phyloP scores from a whole-genome alignment of 2,113 vertebrate species.

The Mastomys natalensis region DNA sequence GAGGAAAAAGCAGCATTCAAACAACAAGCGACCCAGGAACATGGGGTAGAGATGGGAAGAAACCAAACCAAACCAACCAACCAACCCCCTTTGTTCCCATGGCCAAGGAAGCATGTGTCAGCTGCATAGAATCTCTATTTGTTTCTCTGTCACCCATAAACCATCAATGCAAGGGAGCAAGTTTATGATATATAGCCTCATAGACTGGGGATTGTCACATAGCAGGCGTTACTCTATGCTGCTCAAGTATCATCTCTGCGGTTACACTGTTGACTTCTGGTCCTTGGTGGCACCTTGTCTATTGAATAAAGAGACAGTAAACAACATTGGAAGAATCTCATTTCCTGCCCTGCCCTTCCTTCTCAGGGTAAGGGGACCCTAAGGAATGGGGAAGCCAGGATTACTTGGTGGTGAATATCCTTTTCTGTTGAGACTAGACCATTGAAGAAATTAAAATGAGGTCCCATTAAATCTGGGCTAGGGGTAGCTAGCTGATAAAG shows the following conservation, averaged over 20 bases:
- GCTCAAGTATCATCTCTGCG: slow-evolving; percentile 6
- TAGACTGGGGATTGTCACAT: neutral
- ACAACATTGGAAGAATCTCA: slow-evolving; percentile 24
- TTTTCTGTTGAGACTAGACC: neutral
- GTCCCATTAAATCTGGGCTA: neutral
- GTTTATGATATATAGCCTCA: neutral
- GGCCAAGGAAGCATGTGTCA: slow-evolving; percentile 12
- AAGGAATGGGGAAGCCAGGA: neutral
- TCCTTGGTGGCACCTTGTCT: slow-evolving; percentile 25
- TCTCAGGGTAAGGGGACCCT: neutral
- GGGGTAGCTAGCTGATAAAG: neutral
- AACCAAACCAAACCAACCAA: neutral
- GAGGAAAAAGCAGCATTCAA: neutral
- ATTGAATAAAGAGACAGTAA: slow-evolving; percentile 29
- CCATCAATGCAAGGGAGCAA: neutral
- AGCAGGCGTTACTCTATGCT: neutral
- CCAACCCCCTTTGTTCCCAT: neutral
- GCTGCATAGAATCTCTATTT: neutral
- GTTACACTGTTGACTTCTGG: slow-evolving; percentile 47
- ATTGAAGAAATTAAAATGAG: neutral
- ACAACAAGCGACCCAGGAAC: neutral
- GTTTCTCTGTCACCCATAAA: slow-evolving; percentile 24
- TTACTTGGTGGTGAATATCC: neutral
- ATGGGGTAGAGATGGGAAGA: neutral
- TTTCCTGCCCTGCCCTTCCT: slow-evolving; percentile 11